phyloP scores from a whole-genome alignment of 2,888 invertebrate genomes.

The Entomobrya proxima region DNA sequence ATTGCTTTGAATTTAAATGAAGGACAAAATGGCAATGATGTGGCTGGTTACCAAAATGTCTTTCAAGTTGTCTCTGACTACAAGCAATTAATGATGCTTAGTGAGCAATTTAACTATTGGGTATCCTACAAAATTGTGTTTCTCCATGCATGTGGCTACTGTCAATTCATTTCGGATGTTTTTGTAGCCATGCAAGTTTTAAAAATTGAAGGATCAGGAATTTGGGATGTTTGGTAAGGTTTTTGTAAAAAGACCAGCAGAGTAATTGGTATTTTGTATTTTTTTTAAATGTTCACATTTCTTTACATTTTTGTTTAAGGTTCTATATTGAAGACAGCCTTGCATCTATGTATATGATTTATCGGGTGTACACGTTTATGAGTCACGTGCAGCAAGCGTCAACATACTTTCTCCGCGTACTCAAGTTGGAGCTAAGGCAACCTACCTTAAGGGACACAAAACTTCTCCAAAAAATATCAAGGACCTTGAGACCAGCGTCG shows the following conservation, averaged over 20 bases:
- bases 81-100: conserved; percentile 33
- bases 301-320: conserved; percentile 11
- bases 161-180: conserved; percentile 54
- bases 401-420: neutral
- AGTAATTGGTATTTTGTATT: neutral
- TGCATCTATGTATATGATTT: conserved; percentile 18
- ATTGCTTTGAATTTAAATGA: no score
- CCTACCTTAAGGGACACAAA: neutral
- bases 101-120: conserved; percentile 42
- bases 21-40: no score
- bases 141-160: conserved; percentile 43
- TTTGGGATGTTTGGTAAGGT: conserved; percentile 48
- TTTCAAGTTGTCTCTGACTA: conserved; percentile 40
- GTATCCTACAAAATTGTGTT: conserved; percentile 45
- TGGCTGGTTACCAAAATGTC: no score
- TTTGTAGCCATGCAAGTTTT: conserved; percentile 48
- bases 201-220: conserved; percentile 26
- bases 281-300: neutral
- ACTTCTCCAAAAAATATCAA: neutral
- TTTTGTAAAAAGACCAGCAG: neutral
- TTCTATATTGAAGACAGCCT: conserved; percentile 51
- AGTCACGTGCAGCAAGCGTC: neutral
- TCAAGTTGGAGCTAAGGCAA: neutral
- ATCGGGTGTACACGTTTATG: conserved; percentile 25
- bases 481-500: conserved; percentile 10